Evolutionary conservation across 1,140 invertebrate species (phyloP).

Genomic region (Calycopis cecrops): DNA sequence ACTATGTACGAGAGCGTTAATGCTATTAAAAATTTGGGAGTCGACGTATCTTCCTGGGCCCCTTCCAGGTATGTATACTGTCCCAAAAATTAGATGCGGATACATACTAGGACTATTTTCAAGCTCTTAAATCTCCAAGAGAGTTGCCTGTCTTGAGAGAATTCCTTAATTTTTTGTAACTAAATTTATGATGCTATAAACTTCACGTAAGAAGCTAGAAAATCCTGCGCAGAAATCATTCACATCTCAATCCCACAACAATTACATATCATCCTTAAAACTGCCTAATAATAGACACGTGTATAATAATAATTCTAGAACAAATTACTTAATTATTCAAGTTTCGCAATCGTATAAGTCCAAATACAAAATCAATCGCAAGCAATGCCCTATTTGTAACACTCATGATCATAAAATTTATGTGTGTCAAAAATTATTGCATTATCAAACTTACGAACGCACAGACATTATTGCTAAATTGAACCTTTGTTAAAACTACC

Average conservation of each 20-base stretch:
- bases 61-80: slow-evolving; percentile 15
- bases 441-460: slow-evolving; percentile 4
- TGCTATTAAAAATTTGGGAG: too few relatives aligned
- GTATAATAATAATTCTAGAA: slow-evolving; percentile 8
- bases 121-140: slow-evolving; percentile 11
- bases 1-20: slow-evolving; percentile 15
- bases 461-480: slow-evolving; percentile 13
- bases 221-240: slow-evolving; percentile 1
- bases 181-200: slow-evolving; percentile 22
- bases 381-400: slow-evolving; percentile 11
- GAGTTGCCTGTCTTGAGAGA: slow-evolving; percentile 14
- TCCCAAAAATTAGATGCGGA: slow-evolving; percentile 22
- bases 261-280: background rate
- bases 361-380: slow-evolving; percentile 5
- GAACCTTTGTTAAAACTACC: slow-evolving; percentile 14
- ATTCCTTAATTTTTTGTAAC: slow-evolving; percentile 19
- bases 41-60: slow-evolving; percentile 20
- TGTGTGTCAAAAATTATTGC: slow-evolving; percentile 12
- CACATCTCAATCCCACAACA: background rate
- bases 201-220: slow-evolving; percentile 20
- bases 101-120: slow-evolving; percentile 17
- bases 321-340: background rate
- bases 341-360: slow-evolving; percentile 12
- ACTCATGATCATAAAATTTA: slow-evolving; percentile 8
- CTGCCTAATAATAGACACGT: slow-evolving; percentile 1